Evolutionary conservation across 2,888 invertebrate genomes (phyloP).

Genomic region (Rhagonycha lutea): DNA sequence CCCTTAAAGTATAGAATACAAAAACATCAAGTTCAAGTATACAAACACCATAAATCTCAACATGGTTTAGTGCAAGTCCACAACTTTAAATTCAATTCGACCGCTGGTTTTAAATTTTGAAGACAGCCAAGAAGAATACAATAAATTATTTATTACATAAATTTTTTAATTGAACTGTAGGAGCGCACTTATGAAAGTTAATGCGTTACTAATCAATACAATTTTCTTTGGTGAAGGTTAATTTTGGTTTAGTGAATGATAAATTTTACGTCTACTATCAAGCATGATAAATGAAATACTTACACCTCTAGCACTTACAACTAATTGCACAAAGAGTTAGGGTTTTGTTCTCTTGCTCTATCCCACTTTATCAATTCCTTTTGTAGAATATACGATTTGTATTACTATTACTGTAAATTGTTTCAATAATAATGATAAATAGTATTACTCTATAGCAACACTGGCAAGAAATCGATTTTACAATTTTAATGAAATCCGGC

Average conservation of each 20-base stretch:
- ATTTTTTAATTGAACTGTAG: background rate
- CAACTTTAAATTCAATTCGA: conserved; percentile 10
- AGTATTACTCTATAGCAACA: background rate
- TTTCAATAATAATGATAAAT: background rate
- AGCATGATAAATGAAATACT: conserved; percentile 12
- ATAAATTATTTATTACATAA: background rate
- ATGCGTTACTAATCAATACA: background rate
- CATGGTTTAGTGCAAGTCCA: conserved; percentile 3
- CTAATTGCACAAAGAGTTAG: conserved; percentile 16
- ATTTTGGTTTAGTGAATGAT: background rate
- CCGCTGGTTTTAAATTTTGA: background rate
- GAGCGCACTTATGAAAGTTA: background rate
- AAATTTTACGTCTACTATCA: conserved; percentile 10
- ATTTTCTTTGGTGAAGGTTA: background rate
- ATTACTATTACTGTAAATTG: conserved; percentile 11
- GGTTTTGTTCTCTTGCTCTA: conserved; percentile 2
- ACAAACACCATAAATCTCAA: conserved; percentile 1
- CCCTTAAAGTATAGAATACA: background rate
- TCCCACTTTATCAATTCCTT: conserved; percentile 11
- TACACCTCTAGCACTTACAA: conserved; percentile 18
- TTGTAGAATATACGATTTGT: conserved; percentile 12
- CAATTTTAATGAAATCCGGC: background rate
- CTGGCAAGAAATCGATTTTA: background rate
- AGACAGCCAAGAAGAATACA: background rate
- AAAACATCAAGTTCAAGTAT: conserved; percentile 3